These are phyloP conservation scores for Lates japonicus DNA, from an alignment of 2,797 vertebrate genomes.

Conservation along the genomic window DNA sequence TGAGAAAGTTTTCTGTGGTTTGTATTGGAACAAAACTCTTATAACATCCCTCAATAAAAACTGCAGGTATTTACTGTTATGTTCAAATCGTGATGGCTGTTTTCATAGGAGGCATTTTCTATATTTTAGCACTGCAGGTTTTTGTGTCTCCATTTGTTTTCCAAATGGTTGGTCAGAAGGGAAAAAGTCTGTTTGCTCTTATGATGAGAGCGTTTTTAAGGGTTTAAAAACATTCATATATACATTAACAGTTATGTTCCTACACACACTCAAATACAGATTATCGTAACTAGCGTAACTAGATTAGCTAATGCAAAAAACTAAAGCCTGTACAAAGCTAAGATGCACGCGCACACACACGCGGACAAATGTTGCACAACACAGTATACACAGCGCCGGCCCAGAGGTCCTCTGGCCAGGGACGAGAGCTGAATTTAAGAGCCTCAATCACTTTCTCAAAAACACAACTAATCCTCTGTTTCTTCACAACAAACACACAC, in stretches of 20 bases:
- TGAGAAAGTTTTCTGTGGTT: background rate
- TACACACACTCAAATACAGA: background rate
- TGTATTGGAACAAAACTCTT: slow-evolving; percentile 8
- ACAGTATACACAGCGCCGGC: slow-evolving; percentile 45
- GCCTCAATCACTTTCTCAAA: slow-evolving; percentile 81
- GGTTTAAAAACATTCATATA: slow-evolving; percentile 4
- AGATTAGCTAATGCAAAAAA: slow-evolving; percentile 38
- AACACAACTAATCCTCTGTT: slow-evolving; percentile 79
- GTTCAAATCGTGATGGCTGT: background rate
- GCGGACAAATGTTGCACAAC: slow-evolving; percentile 59
- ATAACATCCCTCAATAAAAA: background rate
- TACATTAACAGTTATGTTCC: background rate
- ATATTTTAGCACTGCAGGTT: slow-evolving; percentile 24
- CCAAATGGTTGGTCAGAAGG: background rate
- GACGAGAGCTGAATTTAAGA: slow-evolving; percentile 77
- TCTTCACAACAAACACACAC: slow-evolving; percentile 71
- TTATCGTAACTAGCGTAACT: slow-evolving; percentile 46
- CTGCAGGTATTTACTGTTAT: background rate
- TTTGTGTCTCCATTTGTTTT: slow-evolving; percentile 26
- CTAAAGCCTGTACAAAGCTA: slow-evolving; percentile 34
- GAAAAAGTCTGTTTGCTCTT: background rate
- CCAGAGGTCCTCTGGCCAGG: slow-evolving; percentile 67
- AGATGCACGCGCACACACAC: slow-evolving; percentile 26
- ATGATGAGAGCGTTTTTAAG: background rate
- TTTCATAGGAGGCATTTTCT: slow-evolving; percentile 4